Conservation (phyloP, 2,888 invertebrate species). For the Spicauda simplicius region DNA sequence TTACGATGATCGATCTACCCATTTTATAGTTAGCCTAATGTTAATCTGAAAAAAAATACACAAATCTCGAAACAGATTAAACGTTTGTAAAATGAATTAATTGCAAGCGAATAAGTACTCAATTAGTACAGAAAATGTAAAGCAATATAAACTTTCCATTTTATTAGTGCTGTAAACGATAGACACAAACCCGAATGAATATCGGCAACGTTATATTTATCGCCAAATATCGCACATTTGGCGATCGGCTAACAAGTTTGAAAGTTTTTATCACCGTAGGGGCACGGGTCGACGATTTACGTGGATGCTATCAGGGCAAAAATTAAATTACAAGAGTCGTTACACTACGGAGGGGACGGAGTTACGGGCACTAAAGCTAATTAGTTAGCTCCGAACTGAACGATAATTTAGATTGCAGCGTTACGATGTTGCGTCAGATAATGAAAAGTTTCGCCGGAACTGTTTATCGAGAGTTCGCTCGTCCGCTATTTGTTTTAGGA, state of each 20-base stretch:
- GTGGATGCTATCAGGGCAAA: slow-evolving; percentile 53
- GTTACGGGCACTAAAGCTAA: slow-evolving; percentile 69
- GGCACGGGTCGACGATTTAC: slow-evolving; percentile 43
- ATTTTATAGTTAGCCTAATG: too few relatives aligned
- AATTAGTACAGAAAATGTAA: background rate
- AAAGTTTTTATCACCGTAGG: slow-evolving; percentile 56
- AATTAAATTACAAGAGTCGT: slow-evolving; percentile 68
- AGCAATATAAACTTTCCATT: background rate
- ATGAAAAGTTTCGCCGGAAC: slow-evolving; percentile 43
- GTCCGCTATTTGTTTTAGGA: slow-evolving; percentile 24
- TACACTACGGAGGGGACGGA: slow-evolving; percentile 52
- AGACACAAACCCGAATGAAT: slow-evolving; percentile 11
- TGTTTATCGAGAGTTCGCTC: slow-evolving; percentile 28
- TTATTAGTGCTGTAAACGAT: background rate
- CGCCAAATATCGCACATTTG: slow-evolving; percentile 40
- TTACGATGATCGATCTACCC: too few relatives aligned
- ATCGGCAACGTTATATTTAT: slow-evolving; percentile 12
- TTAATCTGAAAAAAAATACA: too few relatives aligned
- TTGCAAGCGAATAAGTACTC: too few relatives aligned
- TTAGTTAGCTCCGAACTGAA: slow-evolving; percentile 71
- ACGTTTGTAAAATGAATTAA: too few relatives aligned
- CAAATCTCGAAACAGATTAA: too few relatives aligned
- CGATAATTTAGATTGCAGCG: slow-evolving; percentile 66
- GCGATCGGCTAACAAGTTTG: slow-evolving; percentile 49
- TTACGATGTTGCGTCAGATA: slow-evolving; percentile 45